Percentiles rank a stretch among this genome's conserved stretches.
These are phyloP conservation scores for Patiria pectinifera DNA, from an alignment of 53 echinoderm and acorn worm species.

Conservation along the genomic window DNA sequence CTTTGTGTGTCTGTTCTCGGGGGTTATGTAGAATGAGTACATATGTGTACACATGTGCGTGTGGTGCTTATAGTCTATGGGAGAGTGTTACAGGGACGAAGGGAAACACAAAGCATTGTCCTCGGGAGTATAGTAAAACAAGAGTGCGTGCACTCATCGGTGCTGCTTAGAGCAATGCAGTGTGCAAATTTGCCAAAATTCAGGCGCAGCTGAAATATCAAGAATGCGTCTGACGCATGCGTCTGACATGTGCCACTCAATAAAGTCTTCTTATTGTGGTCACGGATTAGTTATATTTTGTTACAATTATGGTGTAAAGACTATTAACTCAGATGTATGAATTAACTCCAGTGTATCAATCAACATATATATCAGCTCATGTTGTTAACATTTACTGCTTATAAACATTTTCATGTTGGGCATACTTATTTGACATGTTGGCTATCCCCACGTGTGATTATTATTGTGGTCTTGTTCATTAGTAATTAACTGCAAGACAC, in stretches of 20 bases:
- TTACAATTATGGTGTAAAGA: conserved; percentile 36
- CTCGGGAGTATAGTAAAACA: too few relatives aligned
- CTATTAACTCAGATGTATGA: conserved; percentile 36
- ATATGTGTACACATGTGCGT: too few relatives aligned
- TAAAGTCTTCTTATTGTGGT: background rate
- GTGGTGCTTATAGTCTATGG: too few relatives aligned
- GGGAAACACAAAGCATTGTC: too few relatives aligned
- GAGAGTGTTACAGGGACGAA: too few relatives aligned
- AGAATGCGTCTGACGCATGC: background rate
- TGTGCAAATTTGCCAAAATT: background rate
- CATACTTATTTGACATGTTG: conserved; percentile 21
- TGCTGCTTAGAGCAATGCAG: background rate
- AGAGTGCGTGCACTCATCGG: too few relatives aligned
- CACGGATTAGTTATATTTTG: background rate
- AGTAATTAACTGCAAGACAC: background rate
- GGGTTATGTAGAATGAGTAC: too few relatives aligned
- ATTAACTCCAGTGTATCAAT: background rate
- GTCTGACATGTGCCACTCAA: background rate
- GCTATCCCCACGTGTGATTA: background rate
- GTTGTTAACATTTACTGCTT: conserved; percentile 38
- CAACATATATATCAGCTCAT: conserved; percentile 22
- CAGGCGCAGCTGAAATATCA: too few relatives aligned
- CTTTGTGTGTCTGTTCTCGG: too few relatives aligned
- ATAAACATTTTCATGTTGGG: conserved; percentile 64
- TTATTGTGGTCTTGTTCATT: background rate